phyloP scores from a whole-genome alignment of 2,888 invertebrate species.

The Idaea dimidiata region DNA sequence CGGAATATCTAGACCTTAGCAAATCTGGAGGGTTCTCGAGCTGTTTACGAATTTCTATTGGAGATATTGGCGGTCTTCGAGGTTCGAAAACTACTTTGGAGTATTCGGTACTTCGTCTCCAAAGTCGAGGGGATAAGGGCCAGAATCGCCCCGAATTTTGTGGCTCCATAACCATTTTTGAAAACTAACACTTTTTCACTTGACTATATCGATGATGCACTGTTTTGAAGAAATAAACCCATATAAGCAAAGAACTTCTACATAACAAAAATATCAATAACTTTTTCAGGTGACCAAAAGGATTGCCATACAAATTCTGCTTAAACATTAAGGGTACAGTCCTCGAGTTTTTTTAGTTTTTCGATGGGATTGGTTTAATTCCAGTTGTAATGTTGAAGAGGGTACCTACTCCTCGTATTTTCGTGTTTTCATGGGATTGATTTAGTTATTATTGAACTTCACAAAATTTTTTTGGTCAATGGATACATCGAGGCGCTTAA shows the following conservation, averaged over 20 bases:
- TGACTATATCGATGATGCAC: constrained; percentile 52
- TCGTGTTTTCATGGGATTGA: too few species aligned
- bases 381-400: too few species aligned
- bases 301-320: too few species aligned
- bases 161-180: constrained; percentile 75
- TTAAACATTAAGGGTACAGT: too few species aligned
- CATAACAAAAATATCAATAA: not conserved
- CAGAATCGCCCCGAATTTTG: constrained; percentile 68
- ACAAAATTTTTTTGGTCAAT: too few species aligned
- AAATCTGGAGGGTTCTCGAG: constrained; percentile 61
- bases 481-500: too few species aligned
- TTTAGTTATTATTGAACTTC: too few species aligned
- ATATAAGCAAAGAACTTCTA: not conserved
- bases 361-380: too few species aligned
- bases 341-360: too few species aligned
- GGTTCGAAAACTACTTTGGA: constrained; percentile 75
- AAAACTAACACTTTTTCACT: constrained; percentile 33
- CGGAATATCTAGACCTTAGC: constrained; percentile 56
- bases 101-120: constrained; percentile 73
- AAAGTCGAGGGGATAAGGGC: constrained; percentile 71
- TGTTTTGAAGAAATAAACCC: not conserved
- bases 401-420: too few species aligned
- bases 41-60: constrained; percentile 55
- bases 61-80: constrained; percentile 63
- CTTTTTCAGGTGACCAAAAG: too few species aligned